Evolutionary conservation across 2,888 invertebrate species (phyloP).

Genomic region (Digitonthophagus gazella): DNA sequence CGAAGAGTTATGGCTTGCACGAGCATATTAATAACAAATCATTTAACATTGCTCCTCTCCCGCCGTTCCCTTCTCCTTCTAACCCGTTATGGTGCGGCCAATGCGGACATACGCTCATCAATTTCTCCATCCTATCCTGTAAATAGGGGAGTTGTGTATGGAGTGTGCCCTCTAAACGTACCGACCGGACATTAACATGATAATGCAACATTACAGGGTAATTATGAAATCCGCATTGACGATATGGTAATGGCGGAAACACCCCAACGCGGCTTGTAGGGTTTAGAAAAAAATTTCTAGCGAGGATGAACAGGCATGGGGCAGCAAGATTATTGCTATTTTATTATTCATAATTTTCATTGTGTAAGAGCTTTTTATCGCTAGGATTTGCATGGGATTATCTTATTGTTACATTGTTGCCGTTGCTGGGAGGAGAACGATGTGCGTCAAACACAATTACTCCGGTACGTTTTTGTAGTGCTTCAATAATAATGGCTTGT

Average conservation of each 20-base stretch:
- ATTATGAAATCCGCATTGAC: conserved; percentile 47
- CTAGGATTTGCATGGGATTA: conserved; percentile 27
- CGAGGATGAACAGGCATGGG: conserved; percentile 30
- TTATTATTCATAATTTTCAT: conserved; percentile 41
- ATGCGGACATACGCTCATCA: conserved; percentile 37
- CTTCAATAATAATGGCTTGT: not conserved
- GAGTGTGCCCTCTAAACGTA: conserved; percentile 25
- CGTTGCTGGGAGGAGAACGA: conserved; percentile 21
- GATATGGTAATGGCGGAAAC: conserved; percentile 40
- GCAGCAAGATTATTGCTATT: conserved; percentile 41
- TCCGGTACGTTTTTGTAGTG: conserved; percentile 1
- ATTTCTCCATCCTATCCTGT: conserved; percentile 27
- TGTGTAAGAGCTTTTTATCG: conserved; percentile 27
- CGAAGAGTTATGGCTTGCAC: conserved; percentile 26
- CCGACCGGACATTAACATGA: conserved; percentile 43
- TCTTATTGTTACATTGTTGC: conserved; percentile 3
- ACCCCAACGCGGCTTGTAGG: conserved; percentile 34
- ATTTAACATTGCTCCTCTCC: conserved; percentile 27
- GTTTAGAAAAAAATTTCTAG: conserved; percentile 25
- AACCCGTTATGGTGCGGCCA: conserved; percentile 11
- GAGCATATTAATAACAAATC: conserved; percentile 30
- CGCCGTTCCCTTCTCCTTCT: conserved; percentile 21
- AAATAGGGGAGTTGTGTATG: conserved; percentile 16
- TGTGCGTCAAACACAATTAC: conserved; percentile 25
- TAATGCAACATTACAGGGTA: conserved; percentile 48